Evolutionary conservation across 2,888 invertebrate species (phyloP).

Genomic region (Clostera curtula): DNA sequence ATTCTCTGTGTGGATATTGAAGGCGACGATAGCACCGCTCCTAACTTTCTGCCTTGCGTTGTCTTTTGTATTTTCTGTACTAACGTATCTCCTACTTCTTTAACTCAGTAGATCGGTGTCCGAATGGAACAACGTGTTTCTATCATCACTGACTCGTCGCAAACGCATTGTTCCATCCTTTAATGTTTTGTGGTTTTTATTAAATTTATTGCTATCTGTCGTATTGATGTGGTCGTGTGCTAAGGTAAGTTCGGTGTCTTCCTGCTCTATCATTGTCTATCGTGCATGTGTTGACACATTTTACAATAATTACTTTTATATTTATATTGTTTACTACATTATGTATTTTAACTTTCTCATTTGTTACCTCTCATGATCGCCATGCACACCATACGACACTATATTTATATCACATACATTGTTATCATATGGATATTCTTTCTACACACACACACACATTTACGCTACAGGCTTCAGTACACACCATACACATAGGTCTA

Average conservation of each 20-base stretch:
- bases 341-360: slow-evolving; percentile 50
- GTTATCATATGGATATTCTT: slow-evolving; percentile 41
- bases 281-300: slow-evolving; percentile 57
- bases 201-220: slow-evolving; percentile 33
- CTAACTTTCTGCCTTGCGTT: slow-evolving; percentile 66
- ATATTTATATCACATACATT: slow-evolving; percentile 43
- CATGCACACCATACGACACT: slow-evolving; percentile 63
- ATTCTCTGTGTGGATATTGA: slow-evolving; percentile 52
- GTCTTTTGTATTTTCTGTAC: slow-evolving; percentile 53
- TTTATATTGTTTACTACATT: slow-evolving; percentile 34
- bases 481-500: slow-evolving; percentile 32
- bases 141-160: slow-evolving; percentile 13
- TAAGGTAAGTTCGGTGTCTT: slow-evolving; percentile 67
- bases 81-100: slow-evolving; percentile 52
- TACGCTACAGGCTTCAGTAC: slow-evolving; percentile 43
- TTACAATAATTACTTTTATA: slow-evolving; percentile 33
- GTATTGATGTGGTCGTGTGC: slow-evolving; percentile 33
- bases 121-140: slow-evolving; percentile 58
- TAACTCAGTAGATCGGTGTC: slow-evolving; percentile 59
- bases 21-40: slow-evolving; percentile 69
- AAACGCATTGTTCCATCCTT: slow-evolving; percentile 58
- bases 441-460: slow-evolving; percentile 28
- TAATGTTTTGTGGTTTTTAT: slow-evolving; percentile 36
- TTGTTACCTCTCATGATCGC: slow-evolving; percentile 57
- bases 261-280: too few species aligned